phyloP scores from a whole-genome alignment of 2,113 vertebrate species.

The Catagonus wagneri region DNA sequence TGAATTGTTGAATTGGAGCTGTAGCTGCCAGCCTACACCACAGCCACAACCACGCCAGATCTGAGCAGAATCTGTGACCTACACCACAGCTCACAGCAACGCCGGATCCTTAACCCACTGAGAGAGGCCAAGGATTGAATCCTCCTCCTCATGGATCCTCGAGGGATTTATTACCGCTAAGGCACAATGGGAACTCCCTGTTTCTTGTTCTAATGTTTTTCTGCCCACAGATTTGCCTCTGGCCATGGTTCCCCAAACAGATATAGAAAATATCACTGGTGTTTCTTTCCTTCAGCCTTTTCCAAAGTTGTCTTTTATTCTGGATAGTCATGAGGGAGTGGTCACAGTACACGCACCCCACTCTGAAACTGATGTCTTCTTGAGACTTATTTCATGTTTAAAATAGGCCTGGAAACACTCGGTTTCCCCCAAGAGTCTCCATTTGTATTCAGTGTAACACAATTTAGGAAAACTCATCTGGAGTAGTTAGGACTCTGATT shows the following conservation, averaged over 20 bases:
- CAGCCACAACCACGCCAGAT: too few species aligned
- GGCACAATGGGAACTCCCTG: too few species aligned
- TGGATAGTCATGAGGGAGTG: neutral
- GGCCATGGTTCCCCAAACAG: neutral
- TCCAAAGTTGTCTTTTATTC: neutral
- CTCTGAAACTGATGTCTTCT: accelerated
- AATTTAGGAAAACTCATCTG: neutral
- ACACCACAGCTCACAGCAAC: too few species aligned
- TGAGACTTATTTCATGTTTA: neutral
- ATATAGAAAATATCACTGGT: too few species aligned
- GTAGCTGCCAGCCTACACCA: too few species aligned
- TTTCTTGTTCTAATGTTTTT: neutral
- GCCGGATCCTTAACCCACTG: too few species aligned
- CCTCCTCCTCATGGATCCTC: too few species aligned
- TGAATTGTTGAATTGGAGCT: too few species aligned
- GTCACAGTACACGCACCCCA: accelerated
- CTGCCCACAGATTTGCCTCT: neutral
- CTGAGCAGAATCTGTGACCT: too few species aligned
- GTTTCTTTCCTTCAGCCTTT: neutral
- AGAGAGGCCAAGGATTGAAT: too few species aligned
- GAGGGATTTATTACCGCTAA: too few species aligned
- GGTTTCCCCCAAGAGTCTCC: neutral
- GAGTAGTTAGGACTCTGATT: neutral
- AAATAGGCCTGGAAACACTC: neutral
- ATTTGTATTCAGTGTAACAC: neutral